Evolutionary conservation across 2,888 invertebrate genomes (phyloP).

Genomic region (Lasiommata megera): DNA sequence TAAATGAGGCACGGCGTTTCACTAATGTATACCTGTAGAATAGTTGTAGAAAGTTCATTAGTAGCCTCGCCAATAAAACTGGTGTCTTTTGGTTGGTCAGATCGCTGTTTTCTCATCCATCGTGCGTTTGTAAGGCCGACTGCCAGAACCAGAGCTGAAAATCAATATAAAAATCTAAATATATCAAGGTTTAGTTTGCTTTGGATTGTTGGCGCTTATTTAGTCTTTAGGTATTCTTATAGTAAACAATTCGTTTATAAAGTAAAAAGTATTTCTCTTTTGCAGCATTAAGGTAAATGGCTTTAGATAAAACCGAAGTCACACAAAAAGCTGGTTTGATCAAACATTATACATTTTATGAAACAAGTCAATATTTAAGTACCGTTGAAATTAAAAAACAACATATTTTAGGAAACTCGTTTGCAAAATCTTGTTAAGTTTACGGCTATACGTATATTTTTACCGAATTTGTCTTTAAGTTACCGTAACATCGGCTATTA

Average conservation of each 20-base stretch:
- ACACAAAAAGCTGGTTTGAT: neutral
- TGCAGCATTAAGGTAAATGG: neutral
- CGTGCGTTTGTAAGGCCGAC: constrained; percentile 56
- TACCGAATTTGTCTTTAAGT: neutral
- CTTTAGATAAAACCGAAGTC: neutral
- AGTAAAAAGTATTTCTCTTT: no score
- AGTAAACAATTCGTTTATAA: no score
- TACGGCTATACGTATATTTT: neutral
- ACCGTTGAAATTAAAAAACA: constrained; percentile 11
- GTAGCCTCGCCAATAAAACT: constrained; percentile 78
- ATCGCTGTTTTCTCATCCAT: constrained; percentile 63
- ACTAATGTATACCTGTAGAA: constrained; percentile 69
- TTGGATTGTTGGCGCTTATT: no score
- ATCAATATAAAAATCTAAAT: neutral
- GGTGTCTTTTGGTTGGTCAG: constrained; percentile 55
- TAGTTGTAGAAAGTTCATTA: constrained; percentile 73
- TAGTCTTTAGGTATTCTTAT: no score
- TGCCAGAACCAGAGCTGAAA: constrained; percentile 41
- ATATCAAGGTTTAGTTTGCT: no score
- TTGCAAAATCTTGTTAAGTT: neutral
- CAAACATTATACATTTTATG: neutral
- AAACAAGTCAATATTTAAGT: neutral
- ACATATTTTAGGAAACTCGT: constrained; percentile 7
- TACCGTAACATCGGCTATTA: neutral
- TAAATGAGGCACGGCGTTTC: no score